Evolutionary conservation across 2,888 invertebrate genomes (phyloP).

Genomic region (Chelonus formosanus): DNA sequence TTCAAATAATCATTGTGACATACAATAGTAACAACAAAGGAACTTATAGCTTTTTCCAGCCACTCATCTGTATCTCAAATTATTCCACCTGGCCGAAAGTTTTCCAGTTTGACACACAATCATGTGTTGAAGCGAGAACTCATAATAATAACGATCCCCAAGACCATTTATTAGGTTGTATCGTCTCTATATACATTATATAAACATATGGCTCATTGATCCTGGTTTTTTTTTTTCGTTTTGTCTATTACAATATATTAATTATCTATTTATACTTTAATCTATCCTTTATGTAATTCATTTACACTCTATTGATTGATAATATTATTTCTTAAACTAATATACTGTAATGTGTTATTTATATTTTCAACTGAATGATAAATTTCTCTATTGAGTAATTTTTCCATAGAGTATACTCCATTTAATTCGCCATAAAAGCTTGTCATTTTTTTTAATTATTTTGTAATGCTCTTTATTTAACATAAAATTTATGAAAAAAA

Average conservation of each 20-base stretch:
- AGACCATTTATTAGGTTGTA: slow-evolving; percentile 27
- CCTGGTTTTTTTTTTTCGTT: slow-evolving; percentile 8
- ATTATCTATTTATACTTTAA: slow-evolving; percentile 23
- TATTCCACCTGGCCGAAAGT: slow-evolving; percentile 60
- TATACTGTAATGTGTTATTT: too few species aligned
- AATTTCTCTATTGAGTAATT: too few species aligned
- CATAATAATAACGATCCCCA: slow-evolving; percentile 48
- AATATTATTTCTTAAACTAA: too few species aligned
- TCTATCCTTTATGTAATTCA: slow-evolving; percentile 17
- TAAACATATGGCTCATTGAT: slow-evolving; percentile 22
- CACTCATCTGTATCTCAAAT: slow-evolving; percentile 44
- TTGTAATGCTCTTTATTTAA: background rate
- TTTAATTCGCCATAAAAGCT: too few species aligned
- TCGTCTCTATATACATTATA: slow-evolving; percentile 1
- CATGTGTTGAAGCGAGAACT: slow-evolving; percentile 57
- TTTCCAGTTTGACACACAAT: slow-evolving; percentile 62
- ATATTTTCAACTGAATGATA: too few species aligned
- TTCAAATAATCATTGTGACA: slow-evolving; percentile 22
- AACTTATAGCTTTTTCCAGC: slow-evolving; percentile 25
- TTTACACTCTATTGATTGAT: slow-evolving; percentile 20
- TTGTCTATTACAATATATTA: slow-evolving; percentile 23
- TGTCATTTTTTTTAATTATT: too few species aligned
- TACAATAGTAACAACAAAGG: slow-evolving; percentile 27
- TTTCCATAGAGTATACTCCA: too few species aligned
- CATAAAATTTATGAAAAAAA: background rate